Evolutionary conservation across 2,113 vertebrate species (phyloP), one percentile per base, ranked within the genome.

Genomic region (Cnemophilus loriae): DNA sequence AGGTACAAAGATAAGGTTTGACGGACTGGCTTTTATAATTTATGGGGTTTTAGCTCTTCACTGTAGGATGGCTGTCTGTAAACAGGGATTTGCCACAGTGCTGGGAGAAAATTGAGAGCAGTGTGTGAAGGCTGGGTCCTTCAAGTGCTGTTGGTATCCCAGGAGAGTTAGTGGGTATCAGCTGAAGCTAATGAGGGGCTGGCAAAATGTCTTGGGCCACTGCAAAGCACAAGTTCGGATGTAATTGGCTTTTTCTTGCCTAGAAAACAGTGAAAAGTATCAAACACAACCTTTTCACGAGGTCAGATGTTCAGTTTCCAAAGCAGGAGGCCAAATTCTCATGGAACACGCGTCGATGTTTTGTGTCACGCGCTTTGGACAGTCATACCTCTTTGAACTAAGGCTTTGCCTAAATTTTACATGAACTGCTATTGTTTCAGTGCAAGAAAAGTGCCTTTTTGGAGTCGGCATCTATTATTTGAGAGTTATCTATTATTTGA

Each of bases 221-320:
- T 47, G 24, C 4, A 7, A 24, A n/a, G 16, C 41, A 39, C 16
- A 37, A 78, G 10, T 76, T 79, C 35, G 37, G 67, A 65, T 59
- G 6, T 16, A 33, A n/a, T 10, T 20, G 0, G 3, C 49, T 63
- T 60, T 61, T 80, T 42, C 13, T 27, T 37, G 10, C 41, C 46
- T 39, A 17, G 28, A 37, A 87, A 78, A 23, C 3, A 39, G 27
- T 11, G 19, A 37, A 6, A 79, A 76, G 5, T 27, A n/a, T 42
- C 35, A 60, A 20, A 41, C 10, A 1, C 13, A 39, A 33, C 16
- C 3, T 60, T 53, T 85, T 20, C 5, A 10, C 10, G 46, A 35
- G 37, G 14, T 46, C 11, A 16, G 0, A 5, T 7, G 16, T 11
- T 6, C 0, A 0, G 7, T 69, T 88, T 21, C 8, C 28, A 18